A percentile compares a stretch with the other conserved stretches of the same genome.
These are phyloP conservation scores for Mus pahari DNA, from an alignment of 2,113 vertebrate species.

Conservation along the genomic window DNA sequence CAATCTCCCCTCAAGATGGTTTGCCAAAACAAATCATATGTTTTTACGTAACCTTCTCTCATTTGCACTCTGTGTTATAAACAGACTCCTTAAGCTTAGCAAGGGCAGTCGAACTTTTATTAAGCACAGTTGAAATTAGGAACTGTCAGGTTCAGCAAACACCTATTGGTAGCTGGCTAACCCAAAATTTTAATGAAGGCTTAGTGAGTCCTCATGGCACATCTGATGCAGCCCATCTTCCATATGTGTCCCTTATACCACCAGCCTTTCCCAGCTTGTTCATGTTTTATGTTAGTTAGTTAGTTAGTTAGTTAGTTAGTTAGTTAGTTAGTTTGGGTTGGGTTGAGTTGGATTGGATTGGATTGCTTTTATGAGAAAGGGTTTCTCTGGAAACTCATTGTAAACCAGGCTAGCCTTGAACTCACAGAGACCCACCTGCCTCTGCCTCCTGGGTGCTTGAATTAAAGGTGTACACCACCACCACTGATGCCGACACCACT, in stretches of 20 bases:
- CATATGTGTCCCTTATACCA: background rate
- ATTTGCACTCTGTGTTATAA: constrained; percentile 35
- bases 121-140: constrained; percentile 31
- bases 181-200: background rate
- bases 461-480: background rate
- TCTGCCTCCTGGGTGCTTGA: background rate
- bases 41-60: constrained; percentile 69
- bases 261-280: background rate
- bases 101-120: background rate
- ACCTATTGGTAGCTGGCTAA: background rate
- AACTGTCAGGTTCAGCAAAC: constrained; percentile 4
- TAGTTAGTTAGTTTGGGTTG: background rate
- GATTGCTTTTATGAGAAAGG: background rate
- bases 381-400: background rate
- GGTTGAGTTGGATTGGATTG: background rate
- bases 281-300: background rate
- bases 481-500: background rate
- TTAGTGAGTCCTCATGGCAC: background rate
- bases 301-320: background rate
- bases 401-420: background rate
- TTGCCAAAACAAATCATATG: constrained; percentile 87
- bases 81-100: background rate
- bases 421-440: background rate
- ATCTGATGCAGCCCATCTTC: no score
- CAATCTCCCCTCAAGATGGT: constrained; percentile 82